phyloP scores from a whole-genome alignment of 2,113 vertebrate genomes.

The Centropus bengalensis region DNA sequence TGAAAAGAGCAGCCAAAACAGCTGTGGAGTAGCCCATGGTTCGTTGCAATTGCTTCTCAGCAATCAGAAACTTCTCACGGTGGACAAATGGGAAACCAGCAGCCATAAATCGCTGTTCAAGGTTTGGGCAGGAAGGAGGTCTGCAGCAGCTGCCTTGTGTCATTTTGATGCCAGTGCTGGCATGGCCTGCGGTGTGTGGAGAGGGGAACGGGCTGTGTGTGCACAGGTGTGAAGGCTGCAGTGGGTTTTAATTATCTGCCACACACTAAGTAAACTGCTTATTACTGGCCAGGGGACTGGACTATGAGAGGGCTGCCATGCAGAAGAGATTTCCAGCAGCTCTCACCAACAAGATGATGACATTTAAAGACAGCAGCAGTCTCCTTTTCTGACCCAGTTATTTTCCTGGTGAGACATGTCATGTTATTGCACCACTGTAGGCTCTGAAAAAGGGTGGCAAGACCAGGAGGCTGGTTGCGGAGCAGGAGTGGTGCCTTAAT shows the following conservation, averaged over 20 bases:
- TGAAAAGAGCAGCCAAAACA: neutral
- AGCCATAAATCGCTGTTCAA: neutral
- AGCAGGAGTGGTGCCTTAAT: neutral
- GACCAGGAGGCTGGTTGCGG: neutral
- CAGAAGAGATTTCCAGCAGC: neutral
- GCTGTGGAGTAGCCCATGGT: neutral
- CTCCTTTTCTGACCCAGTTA: neutral
- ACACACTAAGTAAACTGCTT: neutral
- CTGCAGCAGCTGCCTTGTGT: neutral
- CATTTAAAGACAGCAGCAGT: neutral
- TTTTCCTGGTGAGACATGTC: neutral
- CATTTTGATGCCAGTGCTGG: neutral
- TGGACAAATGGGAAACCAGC: neutral
- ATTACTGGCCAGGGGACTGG: neutral
- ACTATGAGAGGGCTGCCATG: neutral
- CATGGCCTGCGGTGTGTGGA: accelerated
- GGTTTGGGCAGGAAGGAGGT: neutral
- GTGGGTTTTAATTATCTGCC: neutral
- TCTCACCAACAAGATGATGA: neutral
- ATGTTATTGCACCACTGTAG: neutral
- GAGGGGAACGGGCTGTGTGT: neutral
- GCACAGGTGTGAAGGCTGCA: neutral
- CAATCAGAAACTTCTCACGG: neutral
- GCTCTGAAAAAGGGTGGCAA: neutral
- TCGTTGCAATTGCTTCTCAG: neutral